A percentile compares a stretch with the other conserved stretches of the same genome.
Evolutionary conservation across 2,797 vertebrate genomes (phyloP).

Genomic region (Varecia variegata): DNA sequence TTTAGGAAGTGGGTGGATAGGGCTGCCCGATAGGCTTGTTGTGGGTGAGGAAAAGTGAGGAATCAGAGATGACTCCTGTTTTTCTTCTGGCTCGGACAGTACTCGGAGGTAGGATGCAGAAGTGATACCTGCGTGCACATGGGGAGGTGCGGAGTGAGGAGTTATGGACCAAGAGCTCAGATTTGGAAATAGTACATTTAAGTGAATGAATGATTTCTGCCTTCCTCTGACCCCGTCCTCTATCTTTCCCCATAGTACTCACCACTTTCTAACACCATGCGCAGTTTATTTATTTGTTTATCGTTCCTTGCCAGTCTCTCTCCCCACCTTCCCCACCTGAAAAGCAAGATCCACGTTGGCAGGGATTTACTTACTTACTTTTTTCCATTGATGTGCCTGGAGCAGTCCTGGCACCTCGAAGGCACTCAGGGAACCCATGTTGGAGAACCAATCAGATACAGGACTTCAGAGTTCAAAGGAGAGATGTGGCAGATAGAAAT

Average conservation of each 20-base stretch:
- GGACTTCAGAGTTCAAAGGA: not conserved
- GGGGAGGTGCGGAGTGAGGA: not conserved
- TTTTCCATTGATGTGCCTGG: fast-evolving
- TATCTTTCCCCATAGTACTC: not conserved
- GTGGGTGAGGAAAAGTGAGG: not conserved
- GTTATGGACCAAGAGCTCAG: not conserved
- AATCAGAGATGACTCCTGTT: fast-evolving
- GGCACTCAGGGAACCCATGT: not conserved
- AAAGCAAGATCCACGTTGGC: no score
- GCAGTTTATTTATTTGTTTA: no score
- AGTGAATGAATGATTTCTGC: not conserved
- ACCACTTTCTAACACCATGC: no score
- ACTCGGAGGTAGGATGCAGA: not conserved
- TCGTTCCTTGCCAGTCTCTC: no score
- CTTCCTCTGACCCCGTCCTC: not conserved
- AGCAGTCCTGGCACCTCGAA: not conserved
- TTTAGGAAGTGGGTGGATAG: not conserved
- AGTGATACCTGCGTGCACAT: no score
- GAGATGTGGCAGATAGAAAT: not conserved
- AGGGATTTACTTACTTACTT: not conserved
- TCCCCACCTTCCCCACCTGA: no score
- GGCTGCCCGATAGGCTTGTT: no score
- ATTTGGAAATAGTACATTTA: not conserved
- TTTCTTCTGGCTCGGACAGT: not conserved
- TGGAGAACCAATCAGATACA: not conserved